phyloP scores from a whole-genome alignment of 1,140 invertebrate species.

The Heterodera schachtii region DNA sequence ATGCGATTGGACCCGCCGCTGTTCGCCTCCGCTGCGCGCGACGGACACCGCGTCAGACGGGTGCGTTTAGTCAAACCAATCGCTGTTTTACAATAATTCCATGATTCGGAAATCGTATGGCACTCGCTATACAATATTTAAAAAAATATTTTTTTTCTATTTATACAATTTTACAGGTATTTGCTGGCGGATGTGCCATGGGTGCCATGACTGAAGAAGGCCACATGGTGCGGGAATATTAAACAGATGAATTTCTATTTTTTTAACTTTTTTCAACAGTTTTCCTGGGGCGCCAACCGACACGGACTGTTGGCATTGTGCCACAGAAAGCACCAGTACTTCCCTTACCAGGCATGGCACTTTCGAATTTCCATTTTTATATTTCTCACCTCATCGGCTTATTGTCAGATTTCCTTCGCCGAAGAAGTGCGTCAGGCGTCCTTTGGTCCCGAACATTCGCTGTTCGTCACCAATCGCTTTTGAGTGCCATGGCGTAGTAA shows the following conservation, averaged over 20 bases:
- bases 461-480: conserved; percentile 41
- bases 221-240: conserved; percentile 8
- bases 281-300: conserved; percentile 51
- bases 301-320: conserved; percentile 43
- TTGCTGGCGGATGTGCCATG: conserved; percentile 38
- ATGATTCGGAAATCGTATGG: no score
- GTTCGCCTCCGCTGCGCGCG: conserved; percentile 40
- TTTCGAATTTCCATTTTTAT: not conserved
- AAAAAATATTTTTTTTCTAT: not conserved
- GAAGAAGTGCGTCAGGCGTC: conserved; percentile 31
- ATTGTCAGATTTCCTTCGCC: conserved; percentile 49
- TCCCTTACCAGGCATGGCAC: conserved; percentile 38
- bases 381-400: not conserved
- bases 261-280: conserved; percentile 22
- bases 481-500: not conserved
- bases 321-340: conserved; percentile 43
- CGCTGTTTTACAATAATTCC: no score
- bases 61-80: not conserved
- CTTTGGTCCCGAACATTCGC: conserved; percentile 50
- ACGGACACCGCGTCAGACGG: conserved; percentile 24
- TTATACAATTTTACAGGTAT: conserved; percentile 32
- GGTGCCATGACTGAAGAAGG: conserved; percentile 39
- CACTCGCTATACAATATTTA: not conserved
- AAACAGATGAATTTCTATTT: not conserved
- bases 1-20: conserved; percentile 46